Base-by-base conservation (phyloP, 2,888 invertebrate genomes). In the Oxytorus armatus region DNA sequence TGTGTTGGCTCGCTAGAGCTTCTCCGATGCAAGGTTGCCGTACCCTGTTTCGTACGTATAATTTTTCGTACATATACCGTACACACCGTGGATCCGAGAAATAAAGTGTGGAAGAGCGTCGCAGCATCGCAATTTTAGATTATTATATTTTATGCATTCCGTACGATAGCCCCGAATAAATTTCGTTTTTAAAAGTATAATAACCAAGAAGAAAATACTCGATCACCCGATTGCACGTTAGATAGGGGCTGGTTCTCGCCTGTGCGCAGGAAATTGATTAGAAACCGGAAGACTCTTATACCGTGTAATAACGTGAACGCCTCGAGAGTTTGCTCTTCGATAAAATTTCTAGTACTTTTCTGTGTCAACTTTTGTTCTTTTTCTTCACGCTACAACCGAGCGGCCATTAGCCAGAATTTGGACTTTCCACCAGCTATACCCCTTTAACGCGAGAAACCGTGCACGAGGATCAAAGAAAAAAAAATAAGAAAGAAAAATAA, bases 21-120 rank as follows among this genome's bases (percentile, higher is more conserved):
- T 76, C 66, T 66, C 85, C n/a, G n/a, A n/a, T 86, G 89, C 88
- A 89, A 89, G 89, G 89, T 88, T 88, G 88, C 86, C 87, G 55
- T 72, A 72, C 36, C 72, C 25, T 59, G n/a, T 29, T 29, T 29
- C 11, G 18, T 29, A n/a, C 21, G 29, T 14, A n/a, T 29, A 14
- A 11, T 2, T 36, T 29, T 69, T 29, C 10, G 47, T 47, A 44
- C 33, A 29, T 36, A 1, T n/a, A n/a, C n/a, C n/a, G n/a, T 16
- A 14, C 29, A 25, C 39, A 55, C 51, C 47, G 42, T 21, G 8
- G 18, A 29, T 55, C 47, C 42, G 5, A 36, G 61, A 76, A 59
- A 66, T 53, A 61, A 79, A 68, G 66, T 72, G 61, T 29, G 42
- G 21, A 57, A 53, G 23, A 44, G 36, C 29, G 39, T 10, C 14